A percentile compares a stretch with the other conserved stretches of the same genome.
Conservation (phyloP, 2,113 vertebrate species). For the Rhipidura dahli region DNA sequence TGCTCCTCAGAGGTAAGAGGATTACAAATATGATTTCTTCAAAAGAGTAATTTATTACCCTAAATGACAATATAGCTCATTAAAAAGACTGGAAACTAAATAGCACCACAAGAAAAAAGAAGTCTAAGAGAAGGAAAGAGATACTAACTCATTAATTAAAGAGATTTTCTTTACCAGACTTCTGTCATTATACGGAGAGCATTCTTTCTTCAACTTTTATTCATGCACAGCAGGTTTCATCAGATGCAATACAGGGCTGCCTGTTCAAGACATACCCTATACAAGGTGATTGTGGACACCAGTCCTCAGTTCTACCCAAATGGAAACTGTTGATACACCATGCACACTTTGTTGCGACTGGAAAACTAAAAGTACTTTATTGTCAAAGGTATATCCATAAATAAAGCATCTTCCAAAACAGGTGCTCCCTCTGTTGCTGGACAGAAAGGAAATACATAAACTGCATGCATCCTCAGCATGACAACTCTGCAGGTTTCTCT, state of each 20-base stretch:
- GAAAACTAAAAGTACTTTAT: background rate
- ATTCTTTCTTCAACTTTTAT: background rate
- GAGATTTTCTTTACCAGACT: background rate
- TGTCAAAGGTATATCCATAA: background rate
- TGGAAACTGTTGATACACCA: background rate
- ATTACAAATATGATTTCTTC: background rate
- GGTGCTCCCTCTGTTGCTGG: background rate
- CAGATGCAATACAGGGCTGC: background rate
- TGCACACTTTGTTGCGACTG: background rate
- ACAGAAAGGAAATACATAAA: background rate
- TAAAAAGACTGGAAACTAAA: background rate
- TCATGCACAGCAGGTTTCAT: background rate
- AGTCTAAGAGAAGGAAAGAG: background rate
- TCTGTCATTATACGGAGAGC: background rate
- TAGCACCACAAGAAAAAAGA: background rate
- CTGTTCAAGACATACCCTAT: background rate
- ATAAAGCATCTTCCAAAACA: background rate
- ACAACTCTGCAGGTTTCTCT: background rate
- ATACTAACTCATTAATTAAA: background rate
- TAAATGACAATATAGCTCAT: background rate
- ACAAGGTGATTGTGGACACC: background rate
- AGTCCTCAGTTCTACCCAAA: background rate
- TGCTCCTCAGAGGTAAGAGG: background rate
- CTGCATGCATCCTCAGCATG: background rate
- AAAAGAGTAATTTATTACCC: background rate